Conservation (phyloP, 2,888 invertebrate species). For the Kuschelorhynchus macadamiae region DNA sequence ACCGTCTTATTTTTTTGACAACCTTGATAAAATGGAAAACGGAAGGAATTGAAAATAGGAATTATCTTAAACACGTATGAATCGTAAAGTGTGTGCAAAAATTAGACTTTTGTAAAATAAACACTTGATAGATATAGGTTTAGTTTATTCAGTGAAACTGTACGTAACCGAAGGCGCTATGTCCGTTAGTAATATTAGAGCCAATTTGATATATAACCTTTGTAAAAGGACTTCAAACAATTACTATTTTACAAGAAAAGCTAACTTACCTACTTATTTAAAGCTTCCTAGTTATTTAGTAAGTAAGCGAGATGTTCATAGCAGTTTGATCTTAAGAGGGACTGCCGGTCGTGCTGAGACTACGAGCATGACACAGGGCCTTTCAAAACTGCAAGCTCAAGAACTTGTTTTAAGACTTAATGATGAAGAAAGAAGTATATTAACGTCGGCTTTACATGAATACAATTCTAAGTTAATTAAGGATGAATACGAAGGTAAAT, state of each 20-base stretch:
- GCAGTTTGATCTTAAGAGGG: slow-evolving; percentile 58
- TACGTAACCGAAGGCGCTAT: not conserved
- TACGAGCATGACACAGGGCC: slow-evolving; percentile 66
- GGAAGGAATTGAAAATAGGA: too few relatives aligned
- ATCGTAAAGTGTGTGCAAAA: too few relatives aligned
- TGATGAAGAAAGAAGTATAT: slow-evolving; percentile 78
- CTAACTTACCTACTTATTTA: slow-evolving; percentile 14
- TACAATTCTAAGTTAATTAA: slow-evolving; percentile 82
- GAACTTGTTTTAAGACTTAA: slow-evolving; percentile 81
- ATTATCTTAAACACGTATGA: too few relatives aligned
- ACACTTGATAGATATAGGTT: too few relatives aligned
- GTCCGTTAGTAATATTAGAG: slow-evolving; percentile 8
- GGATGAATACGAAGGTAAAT: slow-evolving; percentile 80
- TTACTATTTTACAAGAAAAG: slow-evolving; percentile 2
- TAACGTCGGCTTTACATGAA: slow-evolving; percentile 80
- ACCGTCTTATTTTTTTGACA: too few relatives aligned
- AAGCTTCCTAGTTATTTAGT: slow-evolving; percentile 14
- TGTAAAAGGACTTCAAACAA: slow-evolving; percentile 37
- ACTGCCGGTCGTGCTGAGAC: slow-evolving; percentile 67
- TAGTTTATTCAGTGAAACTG: too few relatives aligned
- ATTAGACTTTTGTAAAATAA: too few relatives aligned
- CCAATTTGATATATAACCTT: slow-evolving; percentile 24
- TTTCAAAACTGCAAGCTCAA: slow-evolving; percentile 79
- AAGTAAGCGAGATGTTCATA: slow-evolving; percentile 54
- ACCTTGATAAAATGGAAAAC: too few relatives aligned